Percentiles rank a stretch among this genome's conserved stretches.
Conservation (phyloP, 2,797 vertebrate species). For the Staurois parvus region DNA sequence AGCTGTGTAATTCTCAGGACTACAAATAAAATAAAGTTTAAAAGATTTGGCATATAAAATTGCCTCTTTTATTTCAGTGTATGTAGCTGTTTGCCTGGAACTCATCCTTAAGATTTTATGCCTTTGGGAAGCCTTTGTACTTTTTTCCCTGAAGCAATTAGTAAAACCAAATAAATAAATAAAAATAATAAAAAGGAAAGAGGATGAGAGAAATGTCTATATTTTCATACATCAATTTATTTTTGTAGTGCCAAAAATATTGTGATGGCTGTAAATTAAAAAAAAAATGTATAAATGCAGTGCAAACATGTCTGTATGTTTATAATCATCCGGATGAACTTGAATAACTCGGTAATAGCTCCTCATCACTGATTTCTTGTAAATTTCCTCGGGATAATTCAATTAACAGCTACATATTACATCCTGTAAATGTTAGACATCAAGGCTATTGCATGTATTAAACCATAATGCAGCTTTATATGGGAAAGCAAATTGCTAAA, state of each 20-base stretch:
- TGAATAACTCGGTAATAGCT: conserved; percentile 19
- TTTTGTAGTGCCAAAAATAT: neutral
- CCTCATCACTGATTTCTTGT: neutral
- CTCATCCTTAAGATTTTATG: too few species aligned
- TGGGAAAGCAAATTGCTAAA: conserved; percentile 51
- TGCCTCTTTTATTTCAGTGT: too few species aligned
- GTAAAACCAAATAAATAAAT: too few species aligned
- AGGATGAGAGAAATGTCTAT: too few species aligned
- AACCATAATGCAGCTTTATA: conserved; percentile 47
- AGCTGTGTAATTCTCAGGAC: too few species aligned
- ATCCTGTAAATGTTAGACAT: conserved; percentile 43
- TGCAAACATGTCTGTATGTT: neutral
- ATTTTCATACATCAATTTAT: neutral
- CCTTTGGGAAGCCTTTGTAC: too few species aligned
- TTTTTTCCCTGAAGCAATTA: too few species aligned
- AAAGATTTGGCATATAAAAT: too few species aligned
- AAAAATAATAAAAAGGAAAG: too few species aligned
- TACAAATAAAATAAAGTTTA: too few species aligned
- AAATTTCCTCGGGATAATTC: conserved; percentile 49
- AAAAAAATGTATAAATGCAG: neutral
- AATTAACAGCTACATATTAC: conserved; percentile 44
- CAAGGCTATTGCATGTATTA: conserved; percentile 41
- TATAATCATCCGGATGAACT: conserved; percentile 15
- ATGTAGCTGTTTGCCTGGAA: too few species aligned
- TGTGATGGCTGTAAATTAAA: neutral